These are phyloP conservation scores for Troglohyphantes excavatus DNA, from an alignment of 2,888 invertebrate genomes.

Conservation along the genomic window DNA sequence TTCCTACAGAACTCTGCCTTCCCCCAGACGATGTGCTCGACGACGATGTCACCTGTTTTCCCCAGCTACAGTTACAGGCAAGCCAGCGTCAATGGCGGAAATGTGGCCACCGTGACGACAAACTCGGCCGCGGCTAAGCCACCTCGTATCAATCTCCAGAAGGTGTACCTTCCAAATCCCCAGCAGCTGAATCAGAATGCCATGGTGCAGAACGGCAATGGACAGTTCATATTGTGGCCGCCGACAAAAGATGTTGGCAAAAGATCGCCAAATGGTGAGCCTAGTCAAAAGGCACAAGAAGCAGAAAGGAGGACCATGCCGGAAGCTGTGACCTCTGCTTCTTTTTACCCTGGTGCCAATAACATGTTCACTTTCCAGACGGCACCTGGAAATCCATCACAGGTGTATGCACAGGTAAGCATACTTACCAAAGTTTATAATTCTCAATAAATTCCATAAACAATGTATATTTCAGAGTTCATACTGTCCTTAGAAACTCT, in stretches of 20 bases:
- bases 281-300: background rate
- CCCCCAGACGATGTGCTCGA: background rate
- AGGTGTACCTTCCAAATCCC: background rate
- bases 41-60: background rate
- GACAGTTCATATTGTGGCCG: conserved; percentile 15
- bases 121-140: background rate
- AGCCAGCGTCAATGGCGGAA: background rate
- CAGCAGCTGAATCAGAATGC: background rate
- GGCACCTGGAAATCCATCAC: conserved; percentile 17
- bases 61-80: background rate
- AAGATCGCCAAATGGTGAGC: background rate
- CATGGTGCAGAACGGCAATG: conserved; percentile 22
- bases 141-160: background rate
- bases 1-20: background rate
- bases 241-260: background rate
- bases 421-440: background rate
- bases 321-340: background rate
- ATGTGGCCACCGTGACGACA: background rate
- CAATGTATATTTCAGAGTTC: no score
- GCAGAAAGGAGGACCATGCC: conserved; percentile 9
- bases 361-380: conserved; percentile 13
- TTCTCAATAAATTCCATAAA: background rate
- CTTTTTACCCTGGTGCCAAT: background rate
- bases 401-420: conserved; percentile 53
- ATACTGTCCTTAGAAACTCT: no score